Base-by-base conservation (phyloP, 2,888 invertebrate genomes). In the Oxycera nigricornis region DNA sequence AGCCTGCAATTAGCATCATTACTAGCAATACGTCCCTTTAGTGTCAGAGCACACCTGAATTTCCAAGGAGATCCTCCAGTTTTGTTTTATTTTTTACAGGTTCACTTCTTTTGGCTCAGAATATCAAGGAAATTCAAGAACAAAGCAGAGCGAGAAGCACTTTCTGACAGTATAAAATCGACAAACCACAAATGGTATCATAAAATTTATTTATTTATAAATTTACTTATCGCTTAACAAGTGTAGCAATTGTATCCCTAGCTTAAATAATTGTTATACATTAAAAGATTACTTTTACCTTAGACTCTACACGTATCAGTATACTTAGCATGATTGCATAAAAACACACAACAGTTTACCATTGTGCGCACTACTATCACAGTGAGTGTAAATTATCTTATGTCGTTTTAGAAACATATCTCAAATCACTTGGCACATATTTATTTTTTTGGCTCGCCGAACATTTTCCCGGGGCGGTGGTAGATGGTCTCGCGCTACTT, bases 341-440 rank as follows among this genome's bases (percentile, higher is more conserved):
- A 65, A 65, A 65, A 41, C 65, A 31, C 35, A 65, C 65, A 65
- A 65, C 41, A 39, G 4, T 7, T 70, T 30, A 17, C 28, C 2
- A 70, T 52, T 55, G 70, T 22, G 55, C 55, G 20, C 28, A 31
- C 52, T 52, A 55, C 35, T 70, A 70, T 70, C 70, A 70, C 70
- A 70, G 70, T 20, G 52, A 55, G 55, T 70, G 52, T 52, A 55
- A 20, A 55, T 55, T n/a, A 3, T 55, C 20, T 20, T 55, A 55
- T 9, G 4, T 24, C 24, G 30, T 55, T 70, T 70, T 55, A 52
- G 20, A 55, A 70, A 70, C 70, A 55, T 46, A 2, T 52, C 26
- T 70, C 52, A 55, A 70, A 70, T 70, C 70, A 70, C 70, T 70
- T 70, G 70, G 70, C 70, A 70, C 70, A 39, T 70, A 20, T 52